phyloP scores from a whole-genome alignment of 2,888 invertebrate species.

The Monoplex corrugatus region DNA sequence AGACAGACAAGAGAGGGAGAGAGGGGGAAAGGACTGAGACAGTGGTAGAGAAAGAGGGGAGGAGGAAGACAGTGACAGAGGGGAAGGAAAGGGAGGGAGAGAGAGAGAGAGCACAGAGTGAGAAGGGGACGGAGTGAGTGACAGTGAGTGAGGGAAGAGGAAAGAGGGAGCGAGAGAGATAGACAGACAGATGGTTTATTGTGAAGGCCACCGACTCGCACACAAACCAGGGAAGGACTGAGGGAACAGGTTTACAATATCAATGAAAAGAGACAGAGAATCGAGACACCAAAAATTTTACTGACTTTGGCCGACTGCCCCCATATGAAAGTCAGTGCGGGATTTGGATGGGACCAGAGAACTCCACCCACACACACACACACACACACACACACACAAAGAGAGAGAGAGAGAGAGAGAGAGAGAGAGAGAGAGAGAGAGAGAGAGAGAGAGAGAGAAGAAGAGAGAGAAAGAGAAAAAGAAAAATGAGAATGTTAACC shows the following conservation, averaged over 20 bases:
- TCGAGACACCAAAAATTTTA: too few relatives aligned
- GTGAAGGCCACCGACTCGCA: too few relatives aligned
- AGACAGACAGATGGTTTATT: conserved; percentile 38
- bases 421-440: background rate
- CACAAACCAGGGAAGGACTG: too few relatives aligned
- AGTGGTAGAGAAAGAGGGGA: too few relatives aligned
- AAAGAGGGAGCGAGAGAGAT: background rate
- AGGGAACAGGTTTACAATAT: too few relatives aligned
- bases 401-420: background rate
- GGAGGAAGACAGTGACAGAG: background rate
- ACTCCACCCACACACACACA: too few relatives aligned
- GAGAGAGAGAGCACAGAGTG: background rate
- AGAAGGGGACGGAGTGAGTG: background rate
- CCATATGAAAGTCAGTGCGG: too few relatives aligned
- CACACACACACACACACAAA: too few relatives aligned
- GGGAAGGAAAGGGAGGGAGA: background rate
- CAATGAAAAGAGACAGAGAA: background rate
- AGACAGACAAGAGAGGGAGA: background rate
- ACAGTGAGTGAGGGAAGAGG: background rate
- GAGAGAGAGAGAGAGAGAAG: background rate
- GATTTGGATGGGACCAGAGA: too few relatives aligned
- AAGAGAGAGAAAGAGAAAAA: too few relatives aligned
- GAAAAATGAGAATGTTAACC: too few relatives aligned
- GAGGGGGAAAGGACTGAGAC: background rate
- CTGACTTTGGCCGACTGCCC: too few relatives aligned